Evolutionary conservation across 2,113 vertebrate genomes (phyloP).

Genomic region (Panurus biarmicus): DNA sequence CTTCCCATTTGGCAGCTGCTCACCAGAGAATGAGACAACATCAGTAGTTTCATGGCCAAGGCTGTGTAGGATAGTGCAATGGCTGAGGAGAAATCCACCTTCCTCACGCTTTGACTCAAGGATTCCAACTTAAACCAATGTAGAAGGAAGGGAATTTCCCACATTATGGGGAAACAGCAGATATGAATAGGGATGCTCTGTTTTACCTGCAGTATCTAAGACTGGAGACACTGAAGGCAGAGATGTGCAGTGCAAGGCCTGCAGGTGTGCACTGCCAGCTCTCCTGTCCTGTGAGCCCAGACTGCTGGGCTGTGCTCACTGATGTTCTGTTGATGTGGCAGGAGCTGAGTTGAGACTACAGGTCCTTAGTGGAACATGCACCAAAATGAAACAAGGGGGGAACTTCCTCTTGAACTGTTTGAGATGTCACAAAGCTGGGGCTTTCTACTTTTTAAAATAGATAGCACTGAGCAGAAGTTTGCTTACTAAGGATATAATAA

Average conservation of each 20-base stretch:
- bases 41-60: not conserved
- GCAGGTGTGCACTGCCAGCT: not conserved
- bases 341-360: fast-evolving
- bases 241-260: not conserved
- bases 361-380: fast-evolving
- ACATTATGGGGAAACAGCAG: fast-evolving
- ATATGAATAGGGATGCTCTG: not conserved
- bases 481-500: not conserved
- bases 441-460: not conserved
- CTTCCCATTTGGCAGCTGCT: not conserved
- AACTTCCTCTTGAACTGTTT: not conserved
- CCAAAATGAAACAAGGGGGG: not conserved
- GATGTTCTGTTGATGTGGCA: fast-evolving
- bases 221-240: not conserved
- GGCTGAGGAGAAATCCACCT: not conserved
- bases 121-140: not conserved
- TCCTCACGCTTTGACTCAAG: not conserved
- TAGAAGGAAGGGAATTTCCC: not conserved
- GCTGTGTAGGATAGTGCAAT: not conserved
- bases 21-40: not conserved
- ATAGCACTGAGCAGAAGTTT: not conserved
- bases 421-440: not conserved
- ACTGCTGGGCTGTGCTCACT: not conserved
- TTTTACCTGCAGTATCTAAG: not conserved
- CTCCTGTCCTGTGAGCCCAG: not conserved